Base-by-base conservation (phyloP, 1,140 invertebrate genomes). In the Panagrolaimus sp. region DNA sequence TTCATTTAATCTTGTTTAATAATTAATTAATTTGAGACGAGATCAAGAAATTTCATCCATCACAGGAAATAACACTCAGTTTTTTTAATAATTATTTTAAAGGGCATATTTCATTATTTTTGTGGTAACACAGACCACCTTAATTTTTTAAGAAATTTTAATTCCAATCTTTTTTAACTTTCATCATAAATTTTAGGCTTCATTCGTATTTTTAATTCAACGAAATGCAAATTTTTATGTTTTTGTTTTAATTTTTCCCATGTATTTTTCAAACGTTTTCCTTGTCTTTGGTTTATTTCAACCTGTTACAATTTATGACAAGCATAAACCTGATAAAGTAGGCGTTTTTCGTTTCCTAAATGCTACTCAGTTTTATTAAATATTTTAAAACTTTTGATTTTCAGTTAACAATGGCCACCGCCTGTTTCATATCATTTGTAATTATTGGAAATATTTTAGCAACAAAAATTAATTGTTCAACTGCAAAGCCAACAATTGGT, bases 261-360 rank as follows among this genome's bases (percentile, higher is more conserved):
- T 58, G 52, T 58, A 58, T 24, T 58, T 58, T 28, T 58, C 21
- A 21, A 58, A 58, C 17, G 52, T 58, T 24, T 58, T 58, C 21
- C 52, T 58, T 21, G 28, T 58, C 17, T 58, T 58, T 24, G 52
- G 52, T 2, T 26, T 58, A 14, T 58, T 58, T 14, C 52, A 58
- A 26, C 52, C 52, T 1, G 52, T 58, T 28, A 17, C 28, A 0
- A 28, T 28, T 17, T 58, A 58, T 14, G 52, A 58, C 10, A 58
- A 58, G 8, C 52, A 58, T 8, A 58, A 58, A 58, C 52, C 52
- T 4, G 52, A 26, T 8, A 58, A 58, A 58, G 52, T 58, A 17
- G 17, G 52, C 7, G 1, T 58, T 58, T 58, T 28, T n/a, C 17
- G n/a, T 58, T 1, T 21, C 12, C 1, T 21, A 1, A 58, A 58